Evolutionary conservation across 2,888 invertebrate genomes (phyloP), one percentile per base, ranked within the genome.

Genomic region (Drosophila dives): DNA sequence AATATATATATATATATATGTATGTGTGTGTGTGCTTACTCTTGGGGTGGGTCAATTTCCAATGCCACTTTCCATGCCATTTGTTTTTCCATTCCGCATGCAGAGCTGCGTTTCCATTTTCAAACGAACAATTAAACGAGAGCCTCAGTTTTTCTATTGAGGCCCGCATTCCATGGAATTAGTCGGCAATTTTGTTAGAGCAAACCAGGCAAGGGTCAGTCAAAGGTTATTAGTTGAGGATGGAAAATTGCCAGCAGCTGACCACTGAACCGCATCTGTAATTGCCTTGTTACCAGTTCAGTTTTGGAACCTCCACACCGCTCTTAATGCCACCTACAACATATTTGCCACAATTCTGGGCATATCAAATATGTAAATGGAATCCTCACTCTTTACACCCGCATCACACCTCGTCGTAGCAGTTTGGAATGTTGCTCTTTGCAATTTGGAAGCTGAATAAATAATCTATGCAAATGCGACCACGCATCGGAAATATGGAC

Each of bases 151-250:
- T 33, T 34, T n/a, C 26, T 26, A 54, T 60, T 36, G 56, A 59
- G 69, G 66, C 86, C 83, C 89, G 90, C 90, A 85, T 90, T 86
- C 89, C 86, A 77, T 62, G 32, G 81, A 90, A 88, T 89, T 83
- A 86, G 72, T 80, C 64, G 75, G 63, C 71, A 81, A 71, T 73
- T 58, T 53, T 48, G 45, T 23, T 45, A 50, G 56, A 63, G 56
- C 54, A 26, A 32, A 32, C 11, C 20, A 15, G 62, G 61, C 71
- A 54, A 70, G 83, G 83, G 86, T 83, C 83, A 72, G 72, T 23
- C 26, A 7, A 23, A 29, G 23, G 59, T 40, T 50, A 49, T 58
- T 49, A 17, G 20, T 15, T 20, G 29, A 7, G 51, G 61, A 45
- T 51, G 50, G 54, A 49, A 45, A 54, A 49, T 17, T n/a, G 64